Base-by-base conservation (phyloP, 2,888 invertebrate genomes). In the Chaetoderma sp. region DNA sequence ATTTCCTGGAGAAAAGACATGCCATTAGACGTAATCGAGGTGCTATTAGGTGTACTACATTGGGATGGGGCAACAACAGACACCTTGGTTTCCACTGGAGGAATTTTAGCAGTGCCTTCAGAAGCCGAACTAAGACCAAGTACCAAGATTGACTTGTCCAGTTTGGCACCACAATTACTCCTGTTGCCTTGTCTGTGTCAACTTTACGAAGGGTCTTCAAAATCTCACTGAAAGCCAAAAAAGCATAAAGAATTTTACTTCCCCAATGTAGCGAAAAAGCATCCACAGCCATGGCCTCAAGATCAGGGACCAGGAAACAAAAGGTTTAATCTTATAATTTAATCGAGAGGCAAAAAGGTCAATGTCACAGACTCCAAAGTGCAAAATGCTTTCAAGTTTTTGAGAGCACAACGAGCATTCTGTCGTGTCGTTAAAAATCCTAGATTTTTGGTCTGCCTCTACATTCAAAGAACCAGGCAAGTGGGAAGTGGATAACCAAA, bases 61-160 rank as follows among this genome's bases (percentile, higher is more conserved):
- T n/a, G n/a, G n/a, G n/a, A n/a, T n/a, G n/a, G n/a, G n/a, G n/a
- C n/a, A n/a, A n/a, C n/a, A n/a, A n/a, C n/a, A n/a, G n/a, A n/a
- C n/a, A n/a, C n/a, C n/a, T n/a, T n/a, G n/a, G n/a, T n/a, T n/a
- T n/a, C n/a, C n/a, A n/a, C n/a, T n/a, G n/a, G n/a, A n/a, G n/a
- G n/a, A n/a, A n/a, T n/a, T n/a, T n/a, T n/a, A n/a, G n/a, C n/a
- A n/a, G n/a, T n/a, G n/a, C n/a, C n/a, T n/a, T n/a, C n/a, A n/a
- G n/a, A n/a, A n/a, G n/a, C n/a, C n/a, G n/a, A n/a, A n/a, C n/a
- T n/a, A n/a, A n/a, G n/a, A n/a, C n/a, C n/a, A 54, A 36, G 39
- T 13, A 60, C 54, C 61, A 60, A 5, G n/a, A 18, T 42, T 60
- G 61, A 55, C 42, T 60, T 16, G 61, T 52, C 61, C 61, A 60